Evolutionary conservation across 2,113 vertebrate species (phyloP).

Genomic region (Eretmochelys imbricata): DNA sequence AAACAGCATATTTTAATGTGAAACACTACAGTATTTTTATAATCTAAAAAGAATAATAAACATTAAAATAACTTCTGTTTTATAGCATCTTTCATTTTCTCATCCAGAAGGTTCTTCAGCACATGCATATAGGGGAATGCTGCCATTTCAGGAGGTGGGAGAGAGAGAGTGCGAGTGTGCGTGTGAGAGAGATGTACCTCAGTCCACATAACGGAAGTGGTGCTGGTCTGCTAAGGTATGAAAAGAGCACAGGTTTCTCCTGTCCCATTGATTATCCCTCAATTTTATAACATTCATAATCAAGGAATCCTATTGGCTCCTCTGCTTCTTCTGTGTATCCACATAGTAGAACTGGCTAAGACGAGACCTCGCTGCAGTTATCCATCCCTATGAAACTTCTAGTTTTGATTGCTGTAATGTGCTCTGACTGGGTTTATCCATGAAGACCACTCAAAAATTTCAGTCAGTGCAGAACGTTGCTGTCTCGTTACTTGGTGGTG

Average conservation of each 20-base stretch:
- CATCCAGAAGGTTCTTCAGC: background rate
- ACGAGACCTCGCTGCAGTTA: background rate
- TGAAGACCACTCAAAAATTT: background rate
- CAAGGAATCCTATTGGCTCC: background rate
- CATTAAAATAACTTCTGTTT: background rate
- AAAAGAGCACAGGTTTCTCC: background rate
- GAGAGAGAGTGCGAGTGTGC: background rate
- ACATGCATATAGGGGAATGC: background rate
- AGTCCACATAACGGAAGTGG: background rate
- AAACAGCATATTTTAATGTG: slow-evolving; percentile 18
- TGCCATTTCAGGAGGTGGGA: background rate
- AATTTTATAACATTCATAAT: background rate
- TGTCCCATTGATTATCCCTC: background rate
- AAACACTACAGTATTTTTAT: background rate
- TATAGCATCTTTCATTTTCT: background rate
- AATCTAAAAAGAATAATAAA: background rate
- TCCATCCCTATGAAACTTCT: background rate
- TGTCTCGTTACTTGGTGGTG: background rate
- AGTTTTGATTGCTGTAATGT: background rate
- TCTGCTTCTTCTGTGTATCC: background rate
- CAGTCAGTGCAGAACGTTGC: background rate
- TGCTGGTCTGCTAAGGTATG: background rate
- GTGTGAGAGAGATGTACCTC: background rate
- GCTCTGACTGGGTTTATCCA: background rate
- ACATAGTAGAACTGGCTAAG: background rate